Conservation (phyloP, 2,797 vertebrate genomes). For the Danio jaintianensis region DNA sequence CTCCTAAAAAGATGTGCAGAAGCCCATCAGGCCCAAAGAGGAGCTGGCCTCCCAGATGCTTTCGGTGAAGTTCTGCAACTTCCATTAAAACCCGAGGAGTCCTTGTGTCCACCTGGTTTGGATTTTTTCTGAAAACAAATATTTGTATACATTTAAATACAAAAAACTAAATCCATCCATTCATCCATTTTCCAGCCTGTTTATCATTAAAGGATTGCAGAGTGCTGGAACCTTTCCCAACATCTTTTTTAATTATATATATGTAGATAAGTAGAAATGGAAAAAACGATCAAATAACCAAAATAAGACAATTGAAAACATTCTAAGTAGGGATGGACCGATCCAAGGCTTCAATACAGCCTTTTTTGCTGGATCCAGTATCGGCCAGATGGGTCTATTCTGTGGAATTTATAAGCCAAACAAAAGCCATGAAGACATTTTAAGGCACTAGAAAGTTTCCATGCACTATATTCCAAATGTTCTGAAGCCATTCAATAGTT, state of each 20-base stretch:
- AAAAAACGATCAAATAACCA: background rate
- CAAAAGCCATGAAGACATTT: no score
- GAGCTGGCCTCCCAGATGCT: conserved; percentile 95
- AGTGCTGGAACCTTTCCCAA: background rate
- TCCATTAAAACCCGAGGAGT: conserved; percentile 92
- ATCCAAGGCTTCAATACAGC: no score
- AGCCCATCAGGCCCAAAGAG: conserved; percentile 93
- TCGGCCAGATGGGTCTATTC: no score
- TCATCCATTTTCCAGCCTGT: background rate
- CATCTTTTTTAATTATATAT: background rate
- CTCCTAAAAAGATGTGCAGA: conserved; percentile 93
- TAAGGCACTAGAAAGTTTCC: no score
- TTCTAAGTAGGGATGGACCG: no score
- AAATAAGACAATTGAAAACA: no score
- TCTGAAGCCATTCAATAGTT: no score
- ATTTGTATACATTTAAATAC: conserved; percentile 9
- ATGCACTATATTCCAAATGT: no score
- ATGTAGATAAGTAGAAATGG: background rate
- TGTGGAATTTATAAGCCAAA: no score
- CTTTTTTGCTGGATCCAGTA: no score
- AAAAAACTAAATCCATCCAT: background rate
- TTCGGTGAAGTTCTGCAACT: conserved; percentile 96
- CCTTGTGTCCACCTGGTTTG: conserved; percentile 91
- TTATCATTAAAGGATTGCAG: background rate
- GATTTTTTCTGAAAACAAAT: conserved; percentile 86